phyloP scores from a whole-genome alignment of 2,888 invertebrate genomes.

The Cephalotes varians region DNA sequence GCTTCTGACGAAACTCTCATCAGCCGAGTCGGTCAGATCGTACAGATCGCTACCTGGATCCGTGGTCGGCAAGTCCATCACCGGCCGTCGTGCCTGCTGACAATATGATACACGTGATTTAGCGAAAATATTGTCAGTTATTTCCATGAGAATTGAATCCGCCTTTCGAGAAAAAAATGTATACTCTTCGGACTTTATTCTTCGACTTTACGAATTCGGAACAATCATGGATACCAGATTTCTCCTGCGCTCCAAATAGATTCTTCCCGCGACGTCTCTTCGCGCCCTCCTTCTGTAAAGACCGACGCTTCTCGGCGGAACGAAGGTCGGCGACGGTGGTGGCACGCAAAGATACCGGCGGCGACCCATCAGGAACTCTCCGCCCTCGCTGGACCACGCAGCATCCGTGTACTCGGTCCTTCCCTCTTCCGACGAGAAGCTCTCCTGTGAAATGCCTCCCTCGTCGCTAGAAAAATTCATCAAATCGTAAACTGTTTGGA shows the following conservation, averaged over 20 bases:
- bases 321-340: conserved; percentile 90
- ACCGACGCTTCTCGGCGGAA: conserved; percentile 75
- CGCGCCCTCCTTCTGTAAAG: conserved; percentile 65
- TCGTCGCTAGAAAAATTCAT: conserved; percentile 88
- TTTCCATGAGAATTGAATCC: background rate
- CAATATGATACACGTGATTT: background rate
- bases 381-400: conserved; percentile 45
- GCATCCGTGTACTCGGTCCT: conserved; percentile 71
- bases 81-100: conserved; percentile 82
- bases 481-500: background rate
- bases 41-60: conserved; percentile 89
- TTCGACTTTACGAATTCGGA: background rate
- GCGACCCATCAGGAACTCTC: conserved; percentile 27
- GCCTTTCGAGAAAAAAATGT: background rate
- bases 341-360: conserved; percentile 87
- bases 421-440: conserved; percentile 89
- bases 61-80: conserved; percentile 88
- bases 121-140: background rate
- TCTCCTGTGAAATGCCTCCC: conserved; percentile 90
- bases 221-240: conserved; percentile 66
- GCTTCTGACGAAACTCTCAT: conserved; percentile 86
- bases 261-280: conserved; percentile 69
- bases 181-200: background rate
- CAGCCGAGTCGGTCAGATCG: conserved; percentile 86
- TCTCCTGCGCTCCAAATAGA: conserved; percentile 69